Percentiles rank a stretch among this genome's conserved stretches.
Evolutionary conservation across 2,113 vertebrate species (phyloP).

Genomic region (Pelecanus crispus): DNA sequence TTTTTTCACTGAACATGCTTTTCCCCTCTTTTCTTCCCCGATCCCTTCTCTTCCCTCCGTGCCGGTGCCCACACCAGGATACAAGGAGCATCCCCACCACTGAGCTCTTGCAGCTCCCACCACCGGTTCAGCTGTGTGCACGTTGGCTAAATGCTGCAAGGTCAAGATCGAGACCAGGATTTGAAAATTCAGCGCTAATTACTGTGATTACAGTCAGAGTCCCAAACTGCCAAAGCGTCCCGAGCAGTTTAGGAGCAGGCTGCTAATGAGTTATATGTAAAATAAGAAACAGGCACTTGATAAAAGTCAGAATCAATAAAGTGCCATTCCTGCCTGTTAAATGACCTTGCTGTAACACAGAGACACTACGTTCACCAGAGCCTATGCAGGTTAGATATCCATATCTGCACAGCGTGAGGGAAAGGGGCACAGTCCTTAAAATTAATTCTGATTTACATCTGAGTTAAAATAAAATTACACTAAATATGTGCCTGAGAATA

Average conservation of each 20-base stretch:
- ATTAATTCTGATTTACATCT: neutral
- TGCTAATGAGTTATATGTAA: slow-evolving; percentile 37
- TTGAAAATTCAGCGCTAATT: slow-evolving; percentile 65
- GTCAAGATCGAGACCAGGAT: slow-evolving; percentile 42
- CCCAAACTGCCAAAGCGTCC: slow-evolving; percentile 30
- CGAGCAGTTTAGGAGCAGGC: neutral
- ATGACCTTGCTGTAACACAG: neutral
- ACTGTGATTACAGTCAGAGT: slow-evolving; percentile 50
- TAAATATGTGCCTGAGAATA: neutral
- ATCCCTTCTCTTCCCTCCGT: neutral
- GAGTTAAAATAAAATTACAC: neutral
- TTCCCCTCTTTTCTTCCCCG: neutral
- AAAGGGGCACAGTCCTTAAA: neutral
- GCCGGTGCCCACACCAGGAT: neutral
- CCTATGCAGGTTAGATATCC: neutral
- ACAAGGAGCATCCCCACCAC: neutral
- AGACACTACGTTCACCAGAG: neutral
- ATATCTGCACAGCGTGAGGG: neutral
- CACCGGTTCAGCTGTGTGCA: neutral
- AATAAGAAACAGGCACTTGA: slow-evolving; percentile 29
- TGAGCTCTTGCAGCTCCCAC: neutral
- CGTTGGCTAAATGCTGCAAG: slow-evolving; percentile 33
- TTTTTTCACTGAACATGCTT: neutral
- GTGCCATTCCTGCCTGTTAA: slow-evolving; percentile 23
- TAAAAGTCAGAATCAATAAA: slow-evolving; percentile 34